Percentiles rank a stretch among this genome's conserved stretches.
Evolutionary conservation across 2,888 invertebrate species (phyloP).

Genomic region (Cephus sareptanus): DNA sequence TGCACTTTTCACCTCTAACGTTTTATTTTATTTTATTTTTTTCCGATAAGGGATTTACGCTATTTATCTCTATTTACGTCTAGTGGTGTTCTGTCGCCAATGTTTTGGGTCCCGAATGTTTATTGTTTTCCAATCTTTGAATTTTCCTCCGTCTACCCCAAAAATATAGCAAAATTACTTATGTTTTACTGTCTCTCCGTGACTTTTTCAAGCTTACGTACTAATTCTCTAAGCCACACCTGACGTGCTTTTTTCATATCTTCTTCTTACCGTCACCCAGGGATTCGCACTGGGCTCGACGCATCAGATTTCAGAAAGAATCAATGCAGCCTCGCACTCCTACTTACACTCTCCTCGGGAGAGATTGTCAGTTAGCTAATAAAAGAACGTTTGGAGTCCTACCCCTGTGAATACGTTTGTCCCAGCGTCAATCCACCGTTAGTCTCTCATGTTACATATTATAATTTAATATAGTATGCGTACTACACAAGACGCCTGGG

Average conservation of each 20-base stretch:
- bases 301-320: too few species aligned
- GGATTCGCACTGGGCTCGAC: too few species aligned
- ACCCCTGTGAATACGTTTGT: too few species aligned
- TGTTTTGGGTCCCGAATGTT: constrained; percentile 47
- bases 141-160: background rate
- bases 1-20: too few species aligned
- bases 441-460: background rate
- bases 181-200: background rate
- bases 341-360: too few species aligned
- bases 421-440: background rate
- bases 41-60: background rate
- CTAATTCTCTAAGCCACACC: background rate
- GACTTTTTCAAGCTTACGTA: background rate
- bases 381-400: too few species aligned
- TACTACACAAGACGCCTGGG: too few species aligned
- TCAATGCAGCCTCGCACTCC: too few species aligned
- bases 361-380: too few species aligned
- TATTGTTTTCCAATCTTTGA: constrained; percentile 35
- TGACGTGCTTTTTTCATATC: background rate
- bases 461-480: background rate
- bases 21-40: background rate
- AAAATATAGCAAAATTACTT: background rate
- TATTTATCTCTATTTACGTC: background rate
- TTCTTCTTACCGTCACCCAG: background rate
- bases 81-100: constrained; percentile 36